Conservation (phyloP, 2,113 vertebrate species). For the Theristicus caerulescens region DNA sequence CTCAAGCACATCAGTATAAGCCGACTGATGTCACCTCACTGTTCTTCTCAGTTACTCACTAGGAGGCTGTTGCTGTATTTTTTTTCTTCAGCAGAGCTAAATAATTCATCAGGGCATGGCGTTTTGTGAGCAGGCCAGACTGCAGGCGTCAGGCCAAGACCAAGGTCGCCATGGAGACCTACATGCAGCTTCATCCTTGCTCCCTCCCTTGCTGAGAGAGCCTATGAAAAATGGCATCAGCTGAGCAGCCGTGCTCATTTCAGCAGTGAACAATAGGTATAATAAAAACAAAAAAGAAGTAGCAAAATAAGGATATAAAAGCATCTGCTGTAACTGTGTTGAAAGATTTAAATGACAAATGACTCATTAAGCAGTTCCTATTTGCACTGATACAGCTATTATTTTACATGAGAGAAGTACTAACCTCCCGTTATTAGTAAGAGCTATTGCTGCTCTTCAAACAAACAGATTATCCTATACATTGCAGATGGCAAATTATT, state of each 20-base stretch:
- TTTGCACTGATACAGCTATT: neutral
- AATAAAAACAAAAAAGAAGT: neutral
- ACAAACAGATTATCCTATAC: neutral
- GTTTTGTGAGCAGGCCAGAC: constrained; percentile 53
- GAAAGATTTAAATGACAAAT: constrained; percentile 26
- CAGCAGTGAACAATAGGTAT: constrained; percentile 13
- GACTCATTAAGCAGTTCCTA: constrained; percentile 18
- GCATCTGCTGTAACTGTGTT: neutral
- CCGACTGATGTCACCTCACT: constrained; percentile 31
- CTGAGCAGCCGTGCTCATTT: neutral
- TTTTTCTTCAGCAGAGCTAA: constrained; percentile 60
- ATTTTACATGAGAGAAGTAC: neutral
- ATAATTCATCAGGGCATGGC: constrained; percentile 72
- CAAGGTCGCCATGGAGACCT: constrained; percentile 74
- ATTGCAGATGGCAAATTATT: constrained; percentile 6
- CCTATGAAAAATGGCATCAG: neutral
- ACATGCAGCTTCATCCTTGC: neutral
- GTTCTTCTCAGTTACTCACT: constrained; percentile 44
- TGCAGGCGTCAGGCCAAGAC: constrained; percentile 67
- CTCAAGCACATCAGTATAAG: neutral
- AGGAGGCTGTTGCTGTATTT: constrained; percentile 57
- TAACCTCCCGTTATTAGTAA: neutral
- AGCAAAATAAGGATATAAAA: constrained; percentile 20
- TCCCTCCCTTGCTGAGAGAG: neutral
- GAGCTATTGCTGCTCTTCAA: neutral